phyloP scores from a whole-genome alignment of 1,140 invertebrate species.

The Aphelenchoides besseyi region DNA sequence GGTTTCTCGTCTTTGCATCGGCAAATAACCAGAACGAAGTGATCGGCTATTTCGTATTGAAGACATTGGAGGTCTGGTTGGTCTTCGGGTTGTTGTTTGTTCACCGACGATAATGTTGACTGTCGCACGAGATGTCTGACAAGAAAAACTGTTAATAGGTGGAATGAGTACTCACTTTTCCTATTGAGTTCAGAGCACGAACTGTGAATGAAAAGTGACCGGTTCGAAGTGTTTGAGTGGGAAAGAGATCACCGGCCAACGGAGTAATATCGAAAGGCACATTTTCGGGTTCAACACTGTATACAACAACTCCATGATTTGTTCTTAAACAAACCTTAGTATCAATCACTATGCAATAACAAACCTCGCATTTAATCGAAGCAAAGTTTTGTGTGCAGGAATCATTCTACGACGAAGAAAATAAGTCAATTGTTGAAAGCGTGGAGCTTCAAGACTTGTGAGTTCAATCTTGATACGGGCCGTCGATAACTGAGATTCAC shows the following conservation, averaged over 20 bases:
- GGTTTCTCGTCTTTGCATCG: conserved; percentile 19
- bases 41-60: not conserved
- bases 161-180: conserved; percentile 20
- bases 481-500: conserved; percentile 18
- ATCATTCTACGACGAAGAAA: conserved; percentile 12
- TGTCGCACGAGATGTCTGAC: conserved; percentile 1
- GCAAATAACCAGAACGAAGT: conserved; percentile 5
- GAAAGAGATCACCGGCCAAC: conserved; percentile 41
- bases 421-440: conserved; percentile 25
- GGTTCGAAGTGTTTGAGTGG: conserved; percentile 16
- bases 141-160: conserved; percentile 12
- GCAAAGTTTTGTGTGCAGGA: conserved; percentile 38
- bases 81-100: not conserved
- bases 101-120: conserved; percentile 12
- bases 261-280: conserved; percentile 43
- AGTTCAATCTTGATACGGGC: conserved; percentile 23
- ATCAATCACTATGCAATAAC: no score
- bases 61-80: not conserved
- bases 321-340: conserved; percentile 39
- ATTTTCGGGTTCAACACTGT: conserved; percentile 39
- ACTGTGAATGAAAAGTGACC: conserved; percentile 43
- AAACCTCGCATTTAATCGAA: conserved; percentile 35
- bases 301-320: conserved; percentile 27
- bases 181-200: conserved; percentile 41
- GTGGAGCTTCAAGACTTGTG: conserved; percentile 20